Percentiles rank a stretch among this genome's conserved stretches.
Evolutionary conservation across 1,140 invertebrate species (phyloP).

Genomic region (Dolichoris vasculosae): DNA sequence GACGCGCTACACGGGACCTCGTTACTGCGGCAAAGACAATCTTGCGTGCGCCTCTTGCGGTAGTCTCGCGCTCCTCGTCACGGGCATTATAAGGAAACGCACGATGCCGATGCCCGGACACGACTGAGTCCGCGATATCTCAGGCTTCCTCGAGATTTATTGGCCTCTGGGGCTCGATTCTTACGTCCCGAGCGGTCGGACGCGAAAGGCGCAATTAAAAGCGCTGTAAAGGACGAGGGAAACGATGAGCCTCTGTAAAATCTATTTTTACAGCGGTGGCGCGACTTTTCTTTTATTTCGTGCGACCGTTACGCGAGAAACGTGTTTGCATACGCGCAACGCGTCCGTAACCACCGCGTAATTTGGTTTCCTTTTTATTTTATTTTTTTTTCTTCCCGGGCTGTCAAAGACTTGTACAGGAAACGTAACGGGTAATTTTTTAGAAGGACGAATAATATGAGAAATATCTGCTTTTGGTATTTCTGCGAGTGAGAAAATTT

Average conservation of each 20-base stretch:
- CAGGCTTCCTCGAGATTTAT: constrained; percentile 28
- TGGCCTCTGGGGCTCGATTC: constrained; percentile 49
- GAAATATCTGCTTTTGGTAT: not conserved
- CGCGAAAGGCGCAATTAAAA: constrained; percentile 53
- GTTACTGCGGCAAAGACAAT: constrained; percentile 66
- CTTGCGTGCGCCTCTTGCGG: constrained; percentile 44
- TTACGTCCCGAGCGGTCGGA: constrained; percentile 24
- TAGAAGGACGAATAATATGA: not conserved
- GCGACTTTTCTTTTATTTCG: constrained; percentile 13
- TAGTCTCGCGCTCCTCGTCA: constrained; percentile 11
- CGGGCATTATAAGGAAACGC: constrained; percentile 44
- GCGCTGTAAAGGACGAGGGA: constrained; percentile 48
- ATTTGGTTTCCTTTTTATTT: not conserved
- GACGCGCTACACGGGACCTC: constrained; percentile 71
- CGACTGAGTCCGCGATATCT: not conserved
- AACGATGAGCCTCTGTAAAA: constrained; percentile 27
- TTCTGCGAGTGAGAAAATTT: not conserved
- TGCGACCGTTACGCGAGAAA: not conserved
- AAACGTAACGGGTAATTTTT: not conserved
- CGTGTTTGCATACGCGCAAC: not conserved
- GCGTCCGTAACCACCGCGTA: not conserved
- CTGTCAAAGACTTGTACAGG: not conserved
- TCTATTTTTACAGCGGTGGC: not conserved
- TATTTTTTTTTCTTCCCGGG: not conserved
- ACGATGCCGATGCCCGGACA: constrained; percentile 31